Evolutionary conservation across 2,113 vertebrate genomes (phyloP), one percentile per base, ranked within the genome.

Genomic region (Mus musculus): DNA sequence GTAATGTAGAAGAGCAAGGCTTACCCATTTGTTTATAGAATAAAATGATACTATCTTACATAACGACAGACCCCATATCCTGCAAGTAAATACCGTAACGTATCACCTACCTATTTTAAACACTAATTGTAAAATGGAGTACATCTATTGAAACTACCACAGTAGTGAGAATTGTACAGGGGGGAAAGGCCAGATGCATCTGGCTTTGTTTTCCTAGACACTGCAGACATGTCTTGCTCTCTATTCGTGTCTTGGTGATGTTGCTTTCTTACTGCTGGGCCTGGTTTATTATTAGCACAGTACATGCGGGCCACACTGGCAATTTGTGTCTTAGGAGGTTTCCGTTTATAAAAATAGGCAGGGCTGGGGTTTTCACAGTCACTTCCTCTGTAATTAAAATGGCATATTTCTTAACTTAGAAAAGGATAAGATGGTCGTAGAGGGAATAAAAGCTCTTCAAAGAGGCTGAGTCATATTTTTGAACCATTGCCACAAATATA

Each of bases 341-440:
- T 96, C 52, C 77, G 90, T 95, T 95, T 93, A 88, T 54, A 97
- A 96, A 96, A 96, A 96, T 93, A 97, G 95, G 46, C 80, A 88
- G 81, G 75, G 94, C 76, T 90, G 86, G 84, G 91, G 76, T 95
- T 97, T 95, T 96, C 88, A 78, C 78, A 97, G 93, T 93, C 71
- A 33, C 88, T 96, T 95, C 69, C 90, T 92, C 46, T 97, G 88
- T 96, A 96, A 98, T 97, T 97, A 97, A 96, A 96, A 90, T 56
- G 72, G 36, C 86, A 78, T 96, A 88, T 96, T 95, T 96, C 92
- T 96, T 91, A 97, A 94, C 73, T 92, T 93, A 92, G 95, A 85
- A 97, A 94, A 93, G 69, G 84, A 88, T 69, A 95, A 72, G 78
- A 85, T 96, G 76, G 75, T 95, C 61, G 80, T 92, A 95, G n/a